Evolutionary conservation across 2,113 vertebrate genomes (phyloP).

Genomic region (Plecotus auritus): DNA sequence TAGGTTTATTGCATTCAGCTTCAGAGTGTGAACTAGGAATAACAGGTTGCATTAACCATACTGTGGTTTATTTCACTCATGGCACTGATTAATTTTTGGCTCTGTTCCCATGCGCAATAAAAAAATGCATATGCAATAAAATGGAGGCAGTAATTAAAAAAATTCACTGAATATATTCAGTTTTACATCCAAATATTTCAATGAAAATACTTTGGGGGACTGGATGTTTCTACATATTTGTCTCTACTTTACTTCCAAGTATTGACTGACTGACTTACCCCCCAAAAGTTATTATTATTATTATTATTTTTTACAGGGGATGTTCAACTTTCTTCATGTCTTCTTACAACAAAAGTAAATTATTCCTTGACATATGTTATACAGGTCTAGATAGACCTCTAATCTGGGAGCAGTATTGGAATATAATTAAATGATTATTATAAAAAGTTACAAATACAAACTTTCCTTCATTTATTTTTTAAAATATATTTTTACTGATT

Average conservation of each 20-base stretch:
- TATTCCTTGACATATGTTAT: not conserved
- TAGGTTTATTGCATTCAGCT: constrained; percentile 14
- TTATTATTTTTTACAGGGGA: not conserved
- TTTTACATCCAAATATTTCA: constrained; percentile 26
- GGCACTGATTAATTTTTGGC: constrained; percentile 43
- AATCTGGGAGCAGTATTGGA: not conserved
- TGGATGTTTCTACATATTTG: not conserved
- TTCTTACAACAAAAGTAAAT: constrained; percentile 28
- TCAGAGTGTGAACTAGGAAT: constrained; percentile 2
- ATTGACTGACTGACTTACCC: not conserved
- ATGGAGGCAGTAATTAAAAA: constrained; percentile 23
- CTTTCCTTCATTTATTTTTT: not conserved
- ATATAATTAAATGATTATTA: not conserved
- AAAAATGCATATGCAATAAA: not conserved
- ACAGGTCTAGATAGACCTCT: not conserved
- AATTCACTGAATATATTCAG: constrained; percentile 12
- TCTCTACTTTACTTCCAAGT: not conserved
- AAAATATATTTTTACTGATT: no score
- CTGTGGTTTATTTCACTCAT: constrained; percentile 11
- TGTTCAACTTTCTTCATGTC: not conserved
- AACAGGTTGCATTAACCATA: not conserved
- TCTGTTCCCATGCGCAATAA: not conserved
- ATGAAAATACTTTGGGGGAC: not conserved
- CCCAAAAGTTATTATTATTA: not conserved
- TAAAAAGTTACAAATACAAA: not conserved